phyloP scores from a whole-genome alignment of 2,797 vertebrate genomes.

The Sphenopsis melanotis region DNA sequence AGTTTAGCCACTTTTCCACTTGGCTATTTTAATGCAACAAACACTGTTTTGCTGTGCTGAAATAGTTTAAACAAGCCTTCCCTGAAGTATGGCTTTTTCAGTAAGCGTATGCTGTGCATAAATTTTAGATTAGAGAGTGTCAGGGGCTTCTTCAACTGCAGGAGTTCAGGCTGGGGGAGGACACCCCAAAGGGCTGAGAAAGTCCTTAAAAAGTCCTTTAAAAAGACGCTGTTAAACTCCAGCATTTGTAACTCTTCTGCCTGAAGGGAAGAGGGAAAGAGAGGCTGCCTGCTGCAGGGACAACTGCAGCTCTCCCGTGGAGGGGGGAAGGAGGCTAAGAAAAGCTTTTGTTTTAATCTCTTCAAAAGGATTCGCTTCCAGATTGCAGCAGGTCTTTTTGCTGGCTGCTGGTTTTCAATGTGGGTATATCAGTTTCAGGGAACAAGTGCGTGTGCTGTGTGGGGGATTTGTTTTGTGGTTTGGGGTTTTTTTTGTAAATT shows the following conservation, averaged over 20 bases:
- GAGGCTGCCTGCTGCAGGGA: not conserved
- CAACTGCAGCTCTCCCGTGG: not conserved
- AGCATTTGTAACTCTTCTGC: not conserved
- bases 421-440: slow-evolving; percentile 53
- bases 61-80: slow-evolving; percentile 15
- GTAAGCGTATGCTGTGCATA: not conserved
- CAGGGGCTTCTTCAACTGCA: not conserved
- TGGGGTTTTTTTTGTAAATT: not conserved
- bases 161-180: not conserved
- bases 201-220: slow-evolving; percentile 8
- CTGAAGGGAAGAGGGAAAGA: not conserved
- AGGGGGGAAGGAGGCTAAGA: not conserved
- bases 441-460: not conserved
- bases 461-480: not conserved
- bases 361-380: not conserved
- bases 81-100: slow-evolving; percentile 19
- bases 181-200: not conserved
- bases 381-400: slow-evolving; percentile 29
- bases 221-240: not conserved
- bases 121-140: slow-evolving; percentile 31
- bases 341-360: slow-evolving; percentile 50
- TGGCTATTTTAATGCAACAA: slow-evolving; percentile 1
- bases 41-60: not conserved
- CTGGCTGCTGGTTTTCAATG: not conserved
- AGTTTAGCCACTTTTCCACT: not conserved